Evolutionary conservation across 2,888 invertebrate genomes (phyloP).

Genomic region (Zaprionus obscuricornis): DNA sequence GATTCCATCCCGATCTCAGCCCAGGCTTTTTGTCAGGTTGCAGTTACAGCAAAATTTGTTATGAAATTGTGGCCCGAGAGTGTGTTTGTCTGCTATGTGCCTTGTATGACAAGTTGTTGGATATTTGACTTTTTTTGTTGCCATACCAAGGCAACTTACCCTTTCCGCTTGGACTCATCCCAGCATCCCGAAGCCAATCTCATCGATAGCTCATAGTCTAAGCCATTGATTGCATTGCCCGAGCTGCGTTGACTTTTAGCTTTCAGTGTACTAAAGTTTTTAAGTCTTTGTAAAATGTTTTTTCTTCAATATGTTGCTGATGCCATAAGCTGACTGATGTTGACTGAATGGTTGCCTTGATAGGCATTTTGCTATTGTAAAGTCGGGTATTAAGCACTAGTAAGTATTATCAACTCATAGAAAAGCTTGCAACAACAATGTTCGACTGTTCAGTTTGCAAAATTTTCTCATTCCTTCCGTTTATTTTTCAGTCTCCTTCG

Average conservation of each 20-base stretch:
- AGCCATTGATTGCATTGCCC: constrained; percentile 74
- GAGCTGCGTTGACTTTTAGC: constrained; percentile 58
- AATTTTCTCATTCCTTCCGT: too few relatives aligned
- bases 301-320: constrained; percentile 34
- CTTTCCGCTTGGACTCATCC: not conserved
- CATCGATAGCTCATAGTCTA: constrained; percentile 47
- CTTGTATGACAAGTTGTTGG: constrained; percentile 75
- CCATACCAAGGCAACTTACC: constrained; percentile 14
- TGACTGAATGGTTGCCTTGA: constrained; percentile 51
- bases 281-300: constrained; percentile 67
- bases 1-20: constrained; percentile 13
- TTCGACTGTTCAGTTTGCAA: constrained; percentile 17
- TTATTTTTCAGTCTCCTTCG: not conserved
- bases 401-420: constrained; percentile 52
- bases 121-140: constrained; percentile 56
- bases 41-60: constrained; percentile 54
- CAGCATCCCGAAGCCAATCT: not conserved
- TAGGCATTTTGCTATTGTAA: constrained; percentile 62
- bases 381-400: constrained; percentile 43
- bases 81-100: constrained; percentile 23
- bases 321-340: constrained; percentile 62
- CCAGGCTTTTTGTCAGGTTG: constrained; percentile 11
- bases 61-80: constrained; percentile 55
- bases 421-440: constrained; percentile 20
- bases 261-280: constrained; percentile 49